Evolutionary conservation across 2,888 invertebrate genomes (phyloP).

Genomic region (Anagyrus pseudococci): DNA sequence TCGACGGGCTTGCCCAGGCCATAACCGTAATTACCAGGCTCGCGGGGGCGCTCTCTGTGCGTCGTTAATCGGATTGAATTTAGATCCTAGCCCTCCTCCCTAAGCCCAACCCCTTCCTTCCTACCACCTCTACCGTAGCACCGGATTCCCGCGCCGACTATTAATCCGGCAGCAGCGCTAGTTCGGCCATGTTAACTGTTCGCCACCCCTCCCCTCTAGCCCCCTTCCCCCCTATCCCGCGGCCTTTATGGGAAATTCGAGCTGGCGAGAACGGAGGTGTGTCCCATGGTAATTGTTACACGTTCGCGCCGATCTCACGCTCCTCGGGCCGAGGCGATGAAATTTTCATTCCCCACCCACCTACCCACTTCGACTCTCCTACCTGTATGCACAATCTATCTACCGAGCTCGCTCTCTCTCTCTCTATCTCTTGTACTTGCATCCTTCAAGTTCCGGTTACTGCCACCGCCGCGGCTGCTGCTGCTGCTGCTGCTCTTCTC

Average conservation of each 20-base stretch:
- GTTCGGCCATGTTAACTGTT: neutral
- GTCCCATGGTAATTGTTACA: slow-evolving; percentile 27
- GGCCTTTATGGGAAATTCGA: slow-evolving; percentile 7
- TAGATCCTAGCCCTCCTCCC: neutral
- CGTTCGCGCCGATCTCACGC: slow-evolving; percentile 6
- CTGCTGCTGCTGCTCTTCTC: too few relatives aligned
- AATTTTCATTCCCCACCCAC: slow-evolving; percentile 8
- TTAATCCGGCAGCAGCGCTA: slow-evolving; percentile 11
- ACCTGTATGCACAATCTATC: too few relatives aligned
- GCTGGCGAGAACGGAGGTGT: neutral
- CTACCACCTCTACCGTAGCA: too few relatives aligned
- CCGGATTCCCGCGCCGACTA: slow-evolving; percentile 18
- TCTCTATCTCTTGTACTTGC: too few relatives aligned
- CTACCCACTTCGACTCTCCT: neutral
- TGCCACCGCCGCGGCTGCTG: too few relatives aligned
- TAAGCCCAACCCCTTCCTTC: too few relatives aligned
- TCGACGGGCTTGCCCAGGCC: neutral
- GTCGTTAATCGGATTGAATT: slow-evolving; percentile 27
- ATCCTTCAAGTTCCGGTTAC: too few relatives aligned
- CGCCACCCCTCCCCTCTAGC: too few relatives aligned
- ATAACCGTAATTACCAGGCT: slow-evolving; percentile 18
- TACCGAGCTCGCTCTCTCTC: too few relatives aligned
- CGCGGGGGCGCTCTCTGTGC: too few relatives aligned
- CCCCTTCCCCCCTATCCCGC: neutral
- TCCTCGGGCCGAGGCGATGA: slow-evolving; percentile 4